Percentiles rank a stretch among this genome's conserved stretches.
phyloP scores from a whole-genome alignment of 2,113 vertebrate species.

The Pseudorasbora parva region DNA sequence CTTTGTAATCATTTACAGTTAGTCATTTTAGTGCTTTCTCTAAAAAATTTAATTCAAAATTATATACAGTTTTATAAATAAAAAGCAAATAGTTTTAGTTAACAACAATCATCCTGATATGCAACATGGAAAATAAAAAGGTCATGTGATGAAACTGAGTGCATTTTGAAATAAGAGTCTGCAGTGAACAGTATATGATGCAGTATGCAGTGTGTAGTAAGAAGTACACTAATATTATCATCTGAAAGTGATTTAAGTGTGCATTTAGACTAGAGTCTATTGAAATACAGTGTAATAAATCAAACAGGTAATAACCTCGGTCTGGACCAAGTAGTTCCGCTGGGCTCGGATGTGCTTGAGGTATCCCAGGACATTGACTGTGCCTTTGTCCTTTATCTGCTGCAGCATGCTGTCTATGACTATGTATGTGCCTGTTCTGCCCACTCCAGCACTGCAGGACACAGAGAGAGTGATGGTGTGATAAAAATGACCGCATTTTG shows the following conservation, averaged over 20 bases:
- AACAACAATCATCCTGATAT: not conserved
- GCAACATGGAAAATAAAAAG: not conserved
- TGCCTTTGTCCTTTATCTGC: conserved; percentile 98
- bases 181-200: not conserved
- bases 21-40: too few relatives aligned
- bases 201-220: not conserved
- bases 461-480: conserved; percentile 43
- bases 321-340: conserved; percentile 99
- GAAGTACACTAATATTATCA: not conserved
- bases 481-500: conserved; percentile 14
- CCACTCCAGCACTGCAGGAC: conserved; percentile 88
- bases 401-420: conserved; percentile 99
- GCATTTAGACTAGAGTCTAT: not conserved
- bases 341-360: conserved; percentile 99
- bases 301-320: conserved; percentile 84
- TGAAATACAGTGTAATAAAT: not conserved
- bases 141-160: not conserved
- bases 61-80: too few relatives aligned
- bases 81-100: not conserved
- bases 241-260: not conserved
- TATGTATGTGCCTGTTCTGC: conserved; percentile 98
- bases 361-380: conserved; percentile 97
- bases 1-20: too few relatives aligned
- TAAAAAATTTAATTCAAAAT: too few relatives aligned
- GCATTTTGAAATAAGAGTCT: not conserved